Conservation (phyloP, 1,140 invertebrate genomes). For the Pachypeltis micranthus region DNA sequence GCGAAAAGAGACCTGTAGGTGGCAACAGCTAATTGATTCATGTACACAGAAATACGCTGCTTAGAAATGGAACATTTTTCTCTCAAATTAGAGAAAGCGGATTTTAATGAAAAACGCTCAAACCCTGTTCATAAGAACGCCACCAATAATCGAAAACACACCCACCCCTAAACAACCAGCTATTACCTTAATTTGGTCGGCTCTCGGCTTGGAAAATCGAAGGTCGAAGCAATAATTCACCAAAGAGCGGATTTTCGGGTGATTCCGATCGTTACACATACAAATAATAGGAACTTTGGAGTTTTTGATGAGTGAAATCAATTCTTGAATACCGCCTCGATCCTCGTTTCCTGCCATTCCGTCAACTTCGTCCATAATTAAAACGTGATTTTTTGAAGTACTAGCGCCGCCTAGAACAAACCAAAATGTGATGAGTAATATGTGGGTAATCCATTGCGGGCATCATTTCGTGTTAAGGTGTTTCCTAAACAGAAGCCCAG, state of each 20-base stretch:
- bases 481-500: too few species aligned
- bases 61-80: too few species aligned
- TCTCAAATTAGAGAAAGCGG: too few species aligned
- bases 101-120: too few species aligned
- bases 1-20: too few species aligned
- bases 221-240: conserved; percentile 93
- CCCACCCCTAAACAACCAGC: too few species aligned
- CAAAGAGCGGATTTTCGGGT: conserved; percentile 86
- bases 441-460: too few species aligned
- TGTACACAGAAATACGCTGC: too few species aligned
- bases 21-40: too few species aligned
- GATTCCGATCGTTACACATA: conserved; percentile 95
- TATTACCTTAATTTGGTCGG: conserved; percentile 79
- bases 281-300: conserved; percentile 90
- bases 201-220: conserved; percentile 63
- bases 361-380: conserved; percentile 99
- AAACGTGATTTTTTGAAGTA: conserved; percentile 57
- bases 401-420: conserved; percentile 16
- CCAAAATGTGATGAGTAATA: not conserved
- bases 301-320: conserved; percentile 85
- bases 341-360: conserved; percentile 99
- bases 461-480: too few species aligned
- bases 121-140: too few species aligned
- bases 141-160: too few species aligned
- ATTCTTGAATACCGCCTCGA: conserved; percentile 87